Evolutionary conservation across 2,797 vertebrate species (phyloP).

Genomic region (Mycteria americana): DNA sequence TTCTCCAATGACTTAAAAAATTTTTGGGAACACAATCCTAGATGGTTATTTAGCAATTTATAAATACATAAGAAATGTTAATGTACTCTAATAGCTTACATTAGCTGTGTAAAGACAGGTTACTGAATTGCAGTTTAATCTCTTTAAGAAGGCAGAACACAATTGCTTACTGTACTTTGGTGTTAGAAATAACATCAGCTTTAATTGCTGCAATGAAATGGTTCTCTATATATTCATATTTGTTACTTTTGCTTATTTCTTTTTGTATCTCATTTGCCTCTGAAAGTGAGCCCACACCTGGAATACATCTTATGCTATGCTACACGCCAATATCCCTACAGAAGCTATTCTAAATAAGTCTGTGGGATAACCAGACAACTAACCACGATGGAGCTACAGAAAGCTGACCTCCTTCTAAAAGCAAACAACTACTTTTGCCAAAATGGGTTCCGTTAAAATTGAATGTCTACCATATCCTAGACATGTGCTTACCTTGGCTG

Average conservation of each 20-base stretch:
- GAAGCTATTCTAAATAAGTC: neutral
- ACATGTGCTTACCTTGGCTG: neutral
- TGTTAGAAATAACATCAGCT: neutral
- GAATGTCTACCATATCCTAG: neutral
- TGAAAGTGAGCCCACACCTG: neutral
- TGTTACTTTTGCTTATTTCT: neutral
- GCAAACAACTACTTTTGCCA: neutral
- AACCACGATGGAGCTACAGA: neutral
- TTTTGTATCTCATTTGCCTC: neutral
- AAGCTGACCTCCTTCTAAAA: neutral
- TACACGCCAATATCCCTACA: neutral
- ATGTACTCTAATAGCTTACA: neutral
- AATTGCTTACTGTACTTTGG: neutral
- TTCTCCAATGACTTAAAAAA: neutral
- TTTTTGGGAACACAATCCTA: neutral
- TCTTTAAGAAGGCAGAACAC: neutral
- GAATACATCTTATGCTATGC: neutral
- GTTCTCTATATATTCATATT: neutral
- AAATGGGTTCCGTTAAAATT: neutral
- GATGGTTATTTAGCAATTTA: neutral
- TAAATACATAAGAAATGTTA: neutral
- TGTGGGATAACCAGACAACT: neutral
- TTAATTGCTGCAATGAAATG: neutral
- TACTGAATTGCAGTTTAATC: neutral
- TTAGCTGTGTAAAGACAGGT: neutral